Percentiles rank a stretch among this genome's conserved stretches.
Conservation (phyloP, 2,113 vertebrate genomes). For the Xyliphius kryptos region DNA sequence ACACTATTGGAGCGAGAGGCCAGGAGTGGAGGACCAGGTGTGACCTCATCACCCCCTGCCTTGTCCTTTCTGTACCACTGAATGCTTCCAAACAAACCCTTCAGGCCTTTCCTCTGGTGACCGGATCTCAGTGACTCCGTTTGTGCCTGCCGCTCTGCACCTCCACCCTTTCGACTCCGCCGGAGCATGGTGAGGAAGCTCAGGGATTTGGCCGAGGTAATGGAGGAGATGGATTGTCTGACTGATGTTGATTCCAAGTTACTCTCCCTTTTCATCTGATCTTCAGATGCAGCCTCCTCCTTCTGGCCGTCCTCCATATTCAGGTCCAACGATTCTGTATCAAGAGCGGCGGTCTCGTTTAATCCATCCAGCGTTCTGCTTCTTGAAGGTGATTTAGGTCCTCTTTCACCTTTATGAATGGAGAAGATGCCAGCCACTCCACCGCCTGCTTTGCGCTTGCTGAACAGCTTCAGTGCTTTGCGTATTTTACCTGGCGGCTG, state of each 20-base stretch:
- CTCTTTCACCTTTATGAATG: slow-evolving; percentile 77
- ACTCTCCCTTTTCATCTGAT: slow-evolving; percentile 8
- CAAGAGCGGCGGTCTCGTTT: slow-evolving; percentile 63
- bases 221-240: slow-evolving; percentile 70
- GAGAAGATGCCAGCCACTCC: slow-evolving; percentile 83
- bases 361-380: slow-evolving; percentile 79
- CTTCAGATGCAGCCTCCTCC: slow-evolving; percentile 49
- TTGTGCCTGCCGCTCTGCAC: slow-evolving; percentile 60
- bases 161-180: slow-evolving; percentile 64
- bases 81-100: slow-evolving; percentile 77
- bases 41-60: slow-evolving; percentile 63
- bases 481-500: slow-evolving; percentile 87
- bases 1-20: slow-evolving; percentile 77
- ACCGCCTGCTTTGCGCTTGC: slow-evolving; percentile 79
- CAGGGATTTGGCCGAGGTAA: slow-evolving; percentile 74
- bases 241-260: slow-evolving; percentile 56
- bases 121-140: slow-evolving; percentile 68
- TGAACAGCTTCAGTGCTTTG: slow-evolving; percentile 93
- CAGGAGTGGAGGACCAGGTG: slow-evolving; percentile 71
- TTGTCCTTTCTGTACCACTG: slow-evolving; percentile 75
- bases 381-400: slow-evolving; percentile 69
- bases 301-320: slow-evolving; percentile 59
- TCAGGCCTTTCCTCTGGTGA: slow-evolving; percentile 78
- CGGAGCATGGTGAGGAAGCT: slow-evolving; percentile 80
- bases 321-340: slow-evolving; percentile 48